Base-by-base conservation (phyloP, 2,113 vertebrate genomes). In the Carassius gibelio region DNA sequence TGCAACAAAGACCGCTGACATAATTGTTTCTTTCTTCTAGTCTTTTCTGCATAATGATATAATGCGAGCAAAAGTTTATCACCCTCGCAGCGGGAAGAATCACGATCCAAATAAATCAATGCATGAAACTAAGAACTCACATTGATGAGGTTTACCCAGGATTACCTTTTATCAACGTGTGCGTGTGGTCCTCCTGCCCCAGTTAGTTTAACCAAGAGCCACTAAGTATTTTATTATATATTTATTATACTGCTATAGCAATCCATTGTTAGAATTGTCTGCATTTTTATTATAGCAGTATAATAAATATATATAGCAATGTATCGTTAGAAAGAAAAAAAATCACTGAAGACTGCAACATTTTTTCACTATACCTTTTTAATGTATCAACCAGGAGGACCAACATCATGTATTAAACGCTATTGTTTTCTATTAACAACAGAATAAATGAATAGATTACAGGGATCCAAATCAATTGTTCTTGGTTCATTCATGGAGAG, bases 1-100 rank as follows among this genome's bases (percentile, higher is more conserved):
- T 79, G 75, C 36, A 80, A 48, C 26, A 68, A 86, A 82, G 50
- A 62, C 21, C 76, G 30, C 26, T 79, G 36, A 81, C 19, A 36
- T 62, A 86, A 81, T 86, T 77, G 87, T 88, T 88, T 84, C 85
- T 77, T 84, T 81, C 75, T 88, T 42, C 48, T 82, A 42, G 68
- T 10, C 0, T 64, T 84, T 30, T 84, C 42, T 86, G 45, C 45
- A 78, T 66, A 84, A 68, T 48, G 52, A 45, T 68, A 82, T 76
- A 68, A 62, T 68, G 78, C 48, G 59, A 55, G 52, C 50, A 80
- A 57, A 75, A 86, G 68, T 81, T 52, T 11, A 71, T 82, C 85
- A 82, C 79, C 71, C 71, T 57, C 5, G 34, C 71, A 55, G 71
- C 45, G 71, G 30, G 69, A 26, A 66, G 69, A 66, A 23, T 57